Percentiles rank a stretch among this genome's conserved stretches.
Evolutionary conservation across 2,888 invertebrate species (phyloP).

Genomic region (Pyrrhia umbra): DNA sequence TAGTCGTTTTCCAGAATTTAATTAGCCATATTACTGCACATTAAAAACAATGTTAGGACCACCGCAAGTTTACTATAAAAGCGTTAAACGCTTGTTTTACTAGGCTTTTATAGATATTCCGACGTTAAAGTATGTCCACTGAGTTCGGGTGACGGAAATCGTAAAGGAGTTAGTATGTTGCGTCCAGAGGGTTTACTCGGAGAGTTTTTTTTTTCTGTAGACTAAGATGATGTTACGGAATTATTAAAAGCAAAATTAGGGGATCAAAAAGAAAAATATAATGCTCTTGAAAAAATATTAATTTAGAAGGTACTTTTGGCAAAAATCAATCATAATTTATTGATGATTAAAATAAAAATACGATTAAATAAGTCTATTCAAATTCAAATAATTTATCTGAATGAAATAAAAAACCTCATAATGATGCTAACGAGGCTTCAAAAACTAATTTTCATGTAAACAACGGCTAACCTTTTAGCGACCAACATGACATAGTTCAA

Average conservation of each 20-base stretch:
- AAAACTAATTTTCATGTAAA: conserved; percentile 29
- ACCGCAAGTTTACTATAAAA: conserved; percentile 83
- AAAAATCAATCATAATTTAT: not conserved
- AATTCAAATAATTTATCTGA: not conserved
- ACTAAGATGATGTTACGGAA: not conserved
- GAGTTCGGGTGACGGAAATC: conserved; percentile 64
- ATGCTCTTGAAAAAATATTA: not conserved
- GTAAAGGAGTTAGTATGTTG: conserved; percentile 60
- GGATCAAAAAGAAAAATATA: not conserved
- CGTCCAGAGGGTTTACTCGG: conserved; percentile 13
- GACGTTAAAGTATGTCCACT: conserved; percentile 65
- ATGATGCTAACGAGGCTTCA: not conserved
- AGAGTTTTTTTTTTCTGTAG: conserved; percentile 1
- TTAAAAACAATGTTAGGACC: conserved; percentile 89
- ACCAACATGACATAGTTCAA: conserved; percentile 44
- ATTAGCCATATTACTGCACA: conserved; percentile 85
- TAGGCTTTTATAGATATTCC: conserved; percentile 78
- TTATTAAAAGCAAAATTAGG: not conserved
- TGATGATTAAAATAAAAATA: not conserved
- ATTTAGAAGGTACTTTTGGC: not conserved
- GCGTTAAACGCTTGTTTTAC: conserved; percentile 77
- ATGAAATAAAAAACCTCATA: not conserved
- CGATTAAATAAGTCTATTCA: conserved; percentile 1
- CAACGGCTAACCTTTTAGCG: conserved; percentile 43
- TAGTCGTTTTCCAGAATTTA: conserved; percentile 81